Percentiles rank a stretch among this genome's conserved stretches.
These are phyloP conservation scores for Epinotia ramella DNA, from an alignment of 2,888 invertebrate genomes.

Conservation along the genomic window DNA sequence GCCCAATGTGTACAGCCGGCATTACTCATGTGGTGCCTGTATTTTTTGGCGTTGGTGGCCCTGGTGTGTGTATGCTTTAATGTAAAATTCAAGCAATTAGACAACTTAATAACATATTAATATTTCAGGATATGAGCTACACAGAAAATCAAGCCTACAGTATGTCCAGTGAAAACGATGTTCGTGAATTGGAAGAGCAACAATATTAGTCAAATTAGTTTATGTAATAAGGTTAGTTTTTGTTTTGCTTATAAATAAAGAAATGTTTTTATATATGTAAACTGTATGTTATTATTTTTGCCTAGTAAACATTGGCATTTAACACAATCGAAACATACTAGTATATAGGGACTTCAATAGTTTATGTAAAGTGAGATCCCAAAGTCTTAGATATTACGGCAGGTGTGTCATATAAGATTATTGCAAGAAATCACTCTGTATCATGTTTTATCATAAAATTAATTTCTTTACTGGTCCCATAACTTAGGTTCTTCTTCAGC, in stretches of 20 bases:
- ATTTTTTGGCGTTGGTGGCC: background rate
- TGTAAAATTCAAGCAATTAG: background rate
- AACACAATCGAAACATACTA: background rate
- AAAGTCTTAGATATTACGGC: background rate
- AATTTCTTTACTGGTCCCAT: background rate
- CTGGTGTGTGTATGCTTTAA: background rate
- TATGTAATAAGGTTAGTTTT: slow-evolving; percentile 31
- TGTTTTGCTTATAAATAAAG: slow-evolving; percentile 26
- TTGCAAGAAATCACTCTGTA: background rate
- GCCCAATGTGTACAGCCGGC: no score
- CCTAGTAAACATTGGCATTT: background rate
- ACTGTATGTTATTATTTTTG: slow-evolving; percentile 1
- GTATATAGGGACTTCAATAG: no score
- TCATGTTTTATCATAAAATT: background rate
- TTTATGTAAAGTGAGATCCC: no score
- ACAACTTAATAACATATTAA: background rate
- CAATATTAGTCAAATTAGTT: slow-evolving; percentile 21
- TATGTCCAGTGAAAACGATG: slow-evolving; percentile 49
- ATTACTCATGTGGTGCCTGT: no score
- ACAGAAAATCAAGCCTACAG: slow-evolving; percentile 51
- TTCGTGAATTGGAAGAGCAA: slow-evolving; percentile 41
- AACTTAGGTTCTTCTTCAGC: background rate
- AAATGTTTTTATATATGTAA: background rate
- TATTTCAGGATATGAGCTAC: slow-evolving; percentile 51
- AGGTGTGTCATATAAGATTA: background rate